Evolutionary conservation across 1,140 invertebrate genomes (phyloP), one percentile per base, ranked within the genome.

Genomic region (Adoxophyes honmai): DNA sequence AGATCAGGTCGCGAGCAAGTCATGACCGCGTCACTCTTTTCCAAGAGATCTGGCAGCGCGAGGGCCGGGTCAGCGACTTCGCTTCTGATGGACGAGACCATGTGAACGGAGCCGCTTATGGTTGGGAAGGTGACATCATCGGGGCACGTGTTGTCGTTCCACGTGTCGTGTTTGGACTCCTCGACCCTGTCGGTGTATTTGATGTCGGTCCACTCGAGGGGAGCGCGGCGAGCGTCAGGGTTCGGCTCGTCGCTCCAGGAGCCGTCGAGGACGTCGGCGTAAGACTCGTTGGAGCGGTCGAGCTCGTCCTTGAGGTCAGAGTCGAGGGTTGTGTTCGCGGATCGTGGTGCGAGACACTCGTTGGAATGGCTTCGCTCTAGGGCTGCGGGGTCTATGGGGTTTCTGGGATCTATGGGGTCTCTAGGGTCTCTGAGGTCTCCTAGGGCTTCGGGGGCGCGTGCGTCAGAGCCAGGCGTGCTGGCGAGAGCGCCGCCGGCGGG

Each of bases 101-200:
- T 78, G 0, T 94, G 94, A 0, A 92, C 92, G 33, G 93, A 94
- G 13, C 93, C 92, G 57, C 94, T 95, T 11, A 95, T 92, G 37
- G 93, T 95, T 0, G 94, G 94, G 74, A 95, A 95, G 0, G 94
- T 94, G 34, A 94, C 86, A 64, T 95, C 94, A 77, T 94, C 94
- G 0, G 93, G 93, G 48, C 91, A 93, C 8, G 91, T 91, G 67
- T 94, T 92, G 59, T 95, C 94, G 66, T 94, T 95, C 94, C 95
- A 95, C 0, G 94, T 95, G 66, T 94, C 94, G 66, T 72, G 39
- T 54, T 60, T 10, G 1, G 73, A 70, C 0, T 67, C 64, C 33
- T 76, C 78, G n/a, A 62, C 51, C 42, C 60, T 60, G 18, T 66
- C 71, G n/a, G 62, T 65, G 16, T 70, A 68, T 8, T 76, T 79